Evolutionary conservation across 2,113 vertebrate species (phyloP), one percentile per base, ranked within the genome.

Genomic region (Sterna hirundo): DNA sequence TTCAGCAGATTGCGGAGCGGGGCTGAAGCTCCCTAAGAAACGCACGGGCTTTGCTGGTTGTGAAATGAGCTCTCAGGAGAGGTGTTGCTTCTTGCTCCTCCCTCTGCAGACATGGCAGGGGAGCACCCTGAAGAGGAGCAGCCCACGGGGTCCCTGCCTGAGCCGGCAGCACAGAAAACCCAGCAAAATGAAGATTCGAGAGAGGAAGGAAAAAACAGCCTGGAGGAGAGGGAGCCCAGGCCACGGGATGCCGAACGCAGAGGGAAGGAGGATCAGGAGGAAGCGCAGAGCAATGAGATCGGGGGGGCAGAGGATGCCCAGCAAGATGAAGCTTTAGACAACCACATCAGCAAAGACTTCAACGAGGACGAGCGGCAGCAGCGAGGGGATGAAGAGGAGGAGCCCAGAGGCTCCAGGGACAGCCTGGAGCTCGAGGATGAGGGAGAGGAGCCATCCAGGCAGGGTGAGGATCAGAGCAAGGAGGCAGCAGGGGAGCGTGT

Each of bases 51-150:
- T 82, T 4, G 15, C 66, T 76, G 42, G 30, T 72, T 74, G 75
- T 55, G 70, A 91, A 87, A 91, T 58, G 88, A 93, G 69, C 74
- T 97, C 82, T 91, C 68, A 95, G 64, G 51, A 88, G 79, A 81
- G 75, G 36, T 91, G 40, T 83, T 83, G 22, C 32, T 77, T 96
- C 76, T 77, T 65, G 34, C 71, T 96, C 57, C 70, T 95, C 90
- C 83, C 65, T 90, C 72, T 90, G 65, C 96, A 99, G 99, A 98
- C 92, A 97, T n/a, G 62, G 97, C 93, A 20, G 80, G 38, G 23
- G 96, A 90, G 42, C 11, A 0, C 2, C 18, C 93, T 49, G 61
- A 90, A 29, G 86, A 93, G 46, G 96, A 97, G 10, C 81, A 96
- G 9, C 88, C 98, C 86, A 98, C 77, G 30, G 95, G 77, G 92